These are phyloP conservation scores for Enchytraeus crypticus DNA, from an alignment of 2,888 invertebrate genomes.

Conservation along the genomic window DNA sequence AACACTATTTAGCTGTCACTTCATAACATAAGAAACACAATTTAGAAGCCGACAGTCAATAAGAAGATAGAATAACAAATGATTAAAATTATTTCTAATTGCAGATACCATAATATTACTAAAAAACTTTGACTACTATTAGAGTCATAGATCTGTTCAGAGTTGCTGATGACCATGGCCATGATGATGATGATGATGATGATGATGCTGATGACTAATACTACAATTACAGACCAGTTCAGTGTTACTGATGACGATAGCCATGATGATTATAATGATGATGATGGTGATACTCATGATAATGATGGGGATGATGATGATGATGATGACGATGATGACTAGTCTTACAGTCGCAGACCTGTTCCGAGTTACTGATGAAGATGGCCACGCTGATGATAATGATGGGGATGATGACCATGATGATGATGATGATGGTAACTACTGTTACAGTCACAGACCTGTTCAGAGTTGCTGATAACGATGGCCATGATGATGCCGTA, in stretches of 20 bases:
- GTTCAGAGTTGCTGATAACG: slow-evolving; percentile 68
- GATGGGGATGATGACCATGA: background rate
- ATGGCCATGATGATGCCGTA: slow-evolving; percentile 98
- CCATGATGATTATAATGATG: slow-evolving; percentile 4
- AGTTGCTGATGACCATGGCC: slow-evolving; percentile 83
- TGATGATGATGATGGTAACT: slow-evolving; percentile 6
- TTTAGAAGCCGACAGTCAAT: no score
- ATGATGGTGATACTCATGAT: no score
- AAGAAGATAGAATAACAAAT: no score
- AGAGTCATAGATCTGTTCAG: slow-evolving; percentile 44
- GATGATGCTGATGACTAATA: no score
- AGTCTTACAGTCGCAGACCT: slow-evolving; percentile 27
- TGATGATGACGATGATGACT: slow-evolving; percentile 7
- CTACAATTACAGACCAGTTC: background rate
- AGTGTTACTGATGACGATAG: background rate
- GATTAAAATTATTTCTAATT: no score
- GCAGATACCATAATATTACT: no score
- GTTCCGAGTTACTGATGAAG: slow-evolving; percentile 77
- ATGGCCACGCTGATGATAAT: slow-evolving; percentile 95
- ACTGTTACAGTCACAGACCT: slow-evolving; percentile 37
- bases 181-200: no score
- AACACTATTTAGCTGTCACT: no score
- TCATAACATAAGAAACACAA: no score
- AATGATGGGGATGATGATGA: background rate
- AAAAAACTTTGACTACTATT: background rate